Evolutionary conservation across 1,140 invertebrate species (phyloP).

Genomic region (Pemphigus obesinymphae): DNA sequence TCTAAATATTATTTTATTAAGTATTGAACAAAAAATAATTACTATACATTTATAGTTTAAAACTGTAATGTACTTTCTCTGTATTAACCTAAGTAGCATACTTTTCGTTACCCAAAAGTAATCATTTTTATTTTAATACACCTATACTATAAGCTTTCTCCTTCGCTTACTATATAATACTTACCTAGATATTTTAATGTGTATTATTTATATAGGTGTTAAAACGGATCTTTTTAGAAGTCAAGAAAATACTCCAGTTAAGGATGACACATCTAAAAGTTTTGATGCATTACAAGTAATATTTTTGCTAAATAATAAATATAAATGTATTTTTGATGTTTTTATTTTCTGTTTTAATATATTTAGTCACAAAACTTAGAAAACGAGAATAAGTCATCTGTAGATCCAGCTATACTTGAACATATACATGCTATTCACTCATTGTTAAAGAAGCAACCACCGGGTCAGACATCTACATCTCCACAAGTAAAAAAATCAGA

Average conservation of each 20-base stretch:
- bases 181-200: too few species aligned
- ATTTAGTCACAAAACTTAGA: neutral
- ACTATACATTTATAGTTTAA: too few species aligned
- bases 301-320: neutral
- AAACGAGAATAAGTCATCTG: neutral
- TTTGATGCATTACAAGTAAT: constrained; percentile 27
- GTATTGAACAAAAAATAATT: too few species aligned
- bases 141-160: too few species aligned
- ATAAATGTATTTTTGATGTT: neutral
- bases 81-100: too few species aligned
- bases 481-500: constrained; percentile 36
- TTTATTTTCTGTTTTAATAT: neutral
- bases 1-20: too few species aligned
- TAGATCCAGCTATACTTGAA: constrained; percentile 39
- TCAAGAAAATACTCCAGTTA: constrained; percentile 12
- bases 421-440: constrained; percentile 38
- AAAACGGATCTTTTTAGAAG: constrained; percentile 35
- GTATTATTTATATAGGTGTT: neutral
- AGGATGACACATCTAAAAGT: neutral
- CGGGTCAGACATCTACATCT: neutral
- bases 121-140: too few species aligned
- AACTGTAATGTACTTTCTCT: too few species aligned
- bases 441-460: constrained; percentile 28
- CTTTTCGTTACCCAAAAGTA: too few species aligned
- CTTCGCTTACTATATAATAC: too few species aligned